Evolutionary conservation across 1,140 invertebrate species (phyloP).

Genomic region (Ips typographus): DNA sequence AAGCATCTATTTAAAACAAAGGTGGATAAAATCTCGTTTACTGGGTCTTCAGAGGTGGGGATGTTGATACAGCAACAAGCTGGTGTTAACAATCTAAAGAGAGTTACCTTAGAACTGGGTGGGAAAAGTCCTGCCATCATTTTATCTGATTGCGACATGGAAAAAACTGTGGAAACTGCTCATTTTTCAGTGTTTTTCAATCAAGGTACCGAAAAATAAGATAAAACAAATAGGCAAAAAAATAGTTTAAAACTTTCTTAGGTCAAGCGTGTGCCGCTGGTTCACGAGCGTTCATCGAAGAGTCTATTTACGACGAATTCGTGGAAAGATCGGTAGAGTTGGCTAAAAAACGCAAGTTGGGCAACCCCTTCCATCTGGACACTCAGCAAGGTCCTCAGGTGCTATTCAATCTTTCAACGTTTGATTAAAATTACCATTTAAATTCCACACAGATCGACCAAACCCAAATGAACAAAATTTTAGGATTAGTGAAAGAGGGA

Average conservation of each 20-base stretch:
- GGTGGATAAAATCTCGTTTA: not conserved
- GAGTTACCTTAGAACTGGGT: not conserved
- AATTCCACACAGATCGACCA: constrained; percentile 62
- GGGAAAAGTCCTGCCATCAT: not conserved
- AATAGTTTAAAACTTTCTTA: not conserved
- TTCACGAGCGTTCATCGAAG: not conserved
- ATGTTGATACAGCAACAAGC: not conserved
- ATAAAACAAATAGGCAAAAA: not conserved
- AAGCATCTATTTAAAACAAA: too few relatives aligned
- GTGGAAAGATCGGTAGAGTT: not conserved
- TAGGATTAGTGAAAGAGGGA: constrained; percentile 80
- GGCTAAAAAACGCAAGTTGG: not conserved
- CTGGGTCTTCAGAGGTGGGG: not conserved
- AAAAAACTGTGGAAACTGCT: not conserved
- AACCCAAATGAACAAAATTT: constrained; percentile 84
- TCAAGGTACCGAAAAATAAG: not conserved
- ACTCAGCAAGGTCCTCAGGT: not conserved
- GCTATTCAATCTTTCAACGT: too few relatives aligned
- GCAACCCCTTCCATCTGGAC: not conserved
- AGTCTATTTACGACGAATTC: not conserved
- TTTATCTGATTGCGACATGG: not conserved
- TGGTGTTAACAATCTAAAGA: not conserved
- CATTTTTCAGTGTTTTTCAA: not conserved
- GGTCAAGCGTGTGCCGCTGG: not conserved
- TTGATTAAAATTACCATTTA: too few relatives aligned